Evolutionary conservation across 2,113 vertebrate genomes (phyloP), one percentile per base, ranked within the genome.

Genomic region (Serilophus lunatus): DNA sequence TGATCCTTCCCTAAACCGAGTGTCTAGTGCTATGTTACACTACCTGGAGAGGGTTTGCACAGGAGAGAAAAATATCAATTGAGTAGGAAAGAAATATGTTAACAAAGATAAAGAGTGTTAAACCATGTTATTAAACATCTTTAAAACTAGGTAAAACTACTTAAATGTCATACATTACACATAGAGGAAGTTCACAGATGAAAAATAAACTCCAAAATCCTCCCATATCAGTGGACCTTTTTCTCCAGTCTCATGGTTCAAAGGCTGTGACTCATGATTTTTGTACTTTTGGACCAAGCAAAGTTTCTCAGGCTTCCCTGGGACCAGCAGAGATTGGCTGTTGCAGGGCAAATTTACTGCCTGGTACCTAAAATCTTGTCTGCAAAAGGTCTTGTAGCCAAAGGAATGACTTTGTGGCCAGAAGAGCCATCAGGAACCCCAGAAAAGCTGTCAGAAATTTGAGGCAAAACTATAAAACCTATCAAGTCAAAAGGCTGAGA

Each of bases 221-320:
- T 40, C 33, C 18, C 0, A 0, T 57, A 53, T 17, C 5, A 23
- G 6, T 40, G 17, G 26, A 60, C 18, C 25, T 87, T 74, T 71
- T 66, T 19, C 54, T 38, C 16, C 3, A 7, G 20, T 76, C 15
- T 86, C n/a, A 49, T 49, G 33, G 50, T 51, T 66, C 19, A 6
- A 36, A 94, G 49, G 19, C 35, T 3, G 0, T 49, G 19, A 82
- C n/a, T 92, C 25, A 72, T 61, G 25, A 75, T 79, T 81, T 78
- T 47, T 51, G 29, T 38, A 60, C 38, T 80, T 80, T 60, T 4
- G 6, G 35, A 42, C 12, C 10, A 24, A 24, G 28, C n/a, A 75
- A 83, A 61, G 14, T 71, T 79, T 76, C 29, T 65, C 47, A 59
- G 60, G 53, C 3, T 3, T 75, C 12, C 15, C 45, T 54, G 35